phyloP scores from a whole-genome alignment of 2,113 vertebrate species.

The Pluvianellus socialis region DNA sequence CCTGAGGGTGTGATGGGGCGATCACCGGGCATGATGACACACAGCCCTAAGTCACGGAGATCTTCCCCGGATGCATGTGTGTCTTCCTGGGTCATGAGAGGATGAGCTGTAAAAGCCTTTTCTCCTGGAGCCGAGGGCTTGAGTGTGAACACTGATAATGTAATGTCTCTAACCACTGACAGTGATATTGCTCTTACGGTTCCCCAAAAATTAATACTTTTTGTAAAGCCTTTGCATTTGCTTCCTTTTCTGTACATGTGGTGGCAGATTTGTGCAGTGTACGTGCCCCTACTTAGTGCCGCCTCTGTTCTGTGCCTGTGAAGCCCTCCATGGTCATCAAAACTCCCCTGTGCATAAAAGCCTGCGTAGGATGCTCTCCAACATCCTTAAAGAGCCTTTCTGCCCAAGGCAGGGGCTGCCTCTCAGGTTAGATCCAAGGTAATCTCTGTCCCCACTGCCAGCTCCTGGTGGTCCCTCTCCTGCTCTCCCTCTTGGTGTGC shows the following conservation, averaged over 20 bases:
- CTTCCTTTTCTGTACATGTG: background rate
- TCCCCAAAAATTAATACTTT: background rate
- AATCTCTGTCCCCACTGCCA: background rate
- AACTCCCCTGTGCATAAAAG: no score
- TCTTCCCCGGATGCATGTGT: accelerated
- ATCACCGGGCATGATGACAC: accelerated
- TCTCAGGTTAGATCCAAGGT: background rate
- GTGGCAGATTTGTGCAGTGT: background rate
- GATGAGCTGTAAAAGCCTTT: background rate
- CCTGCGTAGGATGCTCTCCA: background rate
- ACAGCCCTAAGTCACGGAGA: background rate
- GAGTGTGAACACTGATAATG: background rate
- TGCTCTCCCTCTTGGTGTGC: background rate
- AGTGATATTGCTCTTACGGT: background rate
- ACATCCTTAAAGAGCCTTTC: background rate
- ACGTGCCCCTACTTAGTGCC: background rate
- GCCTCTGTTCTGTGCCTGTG: background rate
- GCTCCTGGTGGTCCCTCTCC: background rate
- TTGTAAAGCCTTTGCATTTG: background rate
- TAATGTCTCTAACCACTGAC: accelerated
- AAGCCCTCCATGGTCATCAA: background rate
- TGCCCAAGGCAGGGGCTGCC: background rate
- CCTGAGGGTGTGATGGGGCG: accelerated
- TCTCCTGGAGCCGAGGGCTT: background rate
- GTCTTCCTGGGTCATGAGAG: background rate